Base-by-base conservation (phyloP, 92 coral and sea anemone genomes). In the Isaurus tuberculatus region DNA sequence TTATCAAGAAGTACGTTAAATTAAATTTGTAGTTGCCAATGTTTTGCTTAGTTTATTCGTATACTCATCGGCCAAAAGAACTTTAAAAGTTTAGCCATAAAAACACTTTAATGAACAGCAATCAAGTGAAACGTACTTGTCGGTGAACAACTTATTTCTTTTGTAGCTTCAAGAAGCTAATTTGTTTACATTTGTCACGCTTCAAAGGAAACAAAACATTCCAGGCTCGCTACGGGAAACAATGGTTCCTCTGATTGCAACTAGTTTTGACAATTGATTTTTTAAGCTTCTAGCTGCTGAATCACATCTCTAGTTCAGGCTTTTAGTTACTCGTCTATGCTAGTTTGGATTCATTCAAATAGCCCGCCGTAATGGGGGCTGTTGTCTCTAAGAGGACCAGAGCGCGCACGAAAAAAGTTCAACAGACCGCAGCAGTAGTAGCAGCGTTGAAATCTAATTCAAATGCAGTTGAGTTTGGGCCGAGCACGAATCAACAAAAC, bases 401-500 rank as follows among this genome's bases (percentile, higher is more conserved):
- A 81, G 86, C 87, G n/a, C 91, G 89, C 42, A 95, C 97, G 28
- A 94, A 90, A 51, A 91, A 95, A 95, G 95, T 95, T 23, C 95
- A 94, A 48, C 98, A 94, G 83, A 95, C 97, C 6, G 93, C 98
- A 1, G 91, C 97, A 20, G 95, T 95, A 42, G 98, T 95, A 32
- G 79, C 90, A 66, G 95, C 95, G 10, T 87, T 94, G 46, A 92
- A 94, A 80, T 79, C 73, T 34, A 86, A 85, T 19, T 34, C 68
- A 33, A 58, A 77, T 28, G 40, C 17, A 27, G 65, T 65, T 13
- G 25, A 48, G 34, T 51, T 90, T 11, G 11, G 66, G 10, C 20
- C 86, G 11, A 84, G 75, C 20, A 83, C 81, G 1, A 84, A 72
- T 3, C 67, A 64, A 22, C 57, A 70, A 32, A 49, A 63, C 66